phyloP scores from a whole-genome alignment of 2,113 vertebrate genomes.

The Paedocypris sp. region DNA sequence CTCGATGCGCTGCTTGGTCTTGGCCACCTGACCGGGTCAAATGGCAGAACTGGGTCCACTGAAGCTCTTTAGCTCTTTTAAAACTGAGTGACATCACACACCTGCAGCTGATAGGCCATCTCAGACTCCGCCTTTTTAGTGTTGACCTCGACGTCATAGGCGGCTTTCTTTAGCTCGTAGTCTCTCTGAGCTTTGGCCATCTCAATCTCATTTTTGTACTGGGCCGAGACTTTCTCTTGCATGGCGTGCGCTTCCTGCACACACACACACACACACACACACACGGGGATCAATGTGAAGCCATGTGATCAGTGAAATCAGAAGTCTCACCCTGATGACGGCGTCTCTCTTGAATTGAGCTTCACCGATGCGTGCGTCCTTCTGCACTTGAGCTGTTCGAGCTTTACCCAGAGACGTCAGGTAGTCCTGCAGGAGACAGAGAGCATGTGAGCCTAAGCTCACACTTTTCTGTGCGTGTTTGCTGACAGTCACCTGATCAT shows the following conservation, averaged over 20 bases:
- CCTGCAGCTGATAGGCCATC: conserved; percentile 88
- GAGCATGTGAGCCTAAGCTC: background rate
- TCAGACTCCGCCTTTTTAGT: conserved; percentile 82
- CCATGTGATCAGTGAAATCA: background rate
- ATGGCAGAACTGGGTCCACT: too few relatives aligned
- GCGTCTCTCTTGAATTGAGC: conserved; percentile 83
- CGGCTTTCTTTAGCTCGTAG: conserved; percentile 80
- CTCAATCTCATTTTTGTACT: conserved; percentile 81
- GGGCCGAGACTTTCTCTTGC: conserved; percentile 82
- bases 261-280: background rate
- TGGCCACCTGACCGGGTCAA: conserved; percentile 73
- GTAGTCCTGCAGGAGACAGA: conserved; percentile 62
- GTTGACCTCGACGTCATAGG: conserved; percentile 80
- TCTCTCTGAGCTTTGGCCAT: conserved; percentile 90
- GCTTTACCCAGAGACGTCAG: conserved; percentile 80
- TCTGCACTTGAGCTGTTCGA: conserved; percentile 84
- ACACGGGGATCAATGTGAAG: background rate
- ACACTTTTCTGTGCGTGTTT: background rate
- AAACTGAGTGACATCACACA: conserved; percentile 31
- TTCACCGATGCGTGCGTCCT: conserved; percentile 81
- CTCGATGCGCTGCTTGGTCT: conserved; percentile 87
- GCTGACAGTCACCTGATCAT: conserved; percentile 73
- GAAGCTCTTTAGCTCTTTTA: too few relatives aligned
- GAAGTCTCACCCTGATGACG: conserved; percentile 65
- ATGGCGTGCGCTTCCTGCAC: conserved; percentile 77